Evolutionary conservation across 2,888 invertebrate genomes (phyloP), one percentile per base, ranked within the genome.

Genomic region (Tinea pellionella): DNA sequence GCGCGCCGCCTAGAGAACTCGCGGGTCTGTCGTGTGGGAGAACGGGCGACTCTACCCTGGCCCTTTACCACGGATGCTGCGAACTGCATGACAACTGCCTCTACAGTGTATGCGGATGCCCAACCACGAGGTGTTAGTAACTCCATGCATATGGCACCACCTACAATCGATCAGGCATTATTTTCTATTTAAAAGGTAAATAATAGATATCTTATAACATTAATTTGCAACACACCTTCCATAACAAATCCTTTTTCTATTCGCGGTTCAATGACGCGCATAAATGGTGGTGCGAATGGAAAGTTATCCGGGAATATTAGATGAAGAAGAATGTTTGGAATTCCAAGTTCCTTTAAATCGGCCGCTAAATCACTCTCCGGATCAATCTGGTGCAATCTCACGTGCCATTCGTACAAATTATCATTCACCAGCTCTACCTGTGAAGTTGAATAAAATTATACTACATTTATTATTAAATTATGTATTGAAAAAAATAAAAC

Each of bases 141-240:
- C 75, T 96, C 95, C 95, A 96, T 95, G 73, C 95, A 95, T 70
- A 96, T 96, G 53, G 95, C 95, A 42, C 95, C 95, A 61, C 95
- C 91, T 87, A 68, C 6, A 67, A 53, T 53, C 13, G 6, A n/a
- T 43, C 63, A 16, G 8, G 47, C 55, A 53, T 29, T 9, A n/a
- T n/a, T n/a, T n/a, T n/a, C n/a, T n/a, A 30, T 30, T 30, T 30
- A 30, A 62, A 37, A 41, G n/a, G n/a, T n/a, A n/a, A n/a, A n/a
- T n/a, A n/a, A 30, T 9, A 4, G 9, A 30, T 30, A 9, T 30
- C 30, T 30, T 7, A 30, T 9, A 4, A 30, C n/a, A 37, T 37
- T 12, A 37, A 6, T 37, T 24, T 53, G n/a, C 11, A 3, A 53
- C 24, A n/a, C 61, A 77, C 91, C 95, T 81, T 95, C 95, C 95